A percentile compares a stretch with the other conserved stretches of the same genome.
Evolutionary conservation across 2,888 invertebrate genomes (phyloP).

Genomic region (Caenorhabditis sinica): DNA sequence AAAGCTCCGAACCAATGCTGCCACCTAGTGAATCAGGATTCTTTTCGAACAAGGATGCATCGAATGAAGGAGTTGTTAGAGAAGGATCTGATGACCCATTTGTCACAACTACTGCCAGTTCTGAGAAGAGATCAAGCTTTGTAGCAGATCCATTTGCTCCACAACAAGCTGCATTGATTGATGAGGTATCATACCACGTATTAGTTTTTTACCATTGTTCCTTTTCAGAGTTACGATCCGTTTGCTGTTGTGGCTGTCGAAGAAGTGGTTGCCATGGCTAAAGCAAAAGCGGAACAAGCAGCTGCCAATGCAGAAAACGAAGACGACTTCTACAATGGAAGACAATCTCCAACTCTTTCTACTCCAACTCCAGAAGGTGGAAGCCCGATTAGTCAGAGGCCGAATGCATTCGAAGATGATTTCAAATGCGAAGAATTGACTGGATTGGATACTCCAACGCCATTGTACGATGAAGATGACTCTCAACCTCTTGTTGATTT

Average conservation of each 20-base stretch:
- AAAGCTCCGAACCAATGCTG: conserved; percentile 75
- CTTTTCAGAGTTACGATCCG: conserved; percentile 81
- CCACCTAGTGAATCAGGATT: conserved; percentile 82
- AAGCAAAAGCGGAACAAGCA: conserved; percentile 78
- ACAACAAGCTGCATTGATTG: conserved; percentile 70
- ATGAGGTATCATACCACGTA: conserved; percentile 66
- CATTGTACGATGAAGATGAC: conserved; percentile 93
- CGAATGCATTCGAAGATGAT: conserved; percentile 82
- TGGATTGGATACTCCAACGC: conserved; percentile 75
- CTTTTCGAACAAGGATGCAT: conserved; percentile 73
- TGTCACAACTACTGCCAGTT: conserved; percentile 31
- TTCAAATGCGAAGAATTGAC: conserved; percentile 76
- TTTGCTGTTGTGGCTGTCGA: conserved; percentile 83
- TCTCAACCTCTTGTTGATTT: conserved; percentile 94
- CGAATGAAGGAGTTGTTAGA: conserved; percentile 43
- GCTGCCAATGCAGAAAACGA: conserved; percentile 73
- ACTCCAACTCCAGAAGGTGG: conserved; percentile 83
- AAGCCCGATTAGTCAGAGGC: conserved; percentile 79
- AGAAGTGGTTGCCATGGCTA: conserved; percentile 83
- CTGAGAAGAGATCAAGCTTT: conserved; percentile 44
- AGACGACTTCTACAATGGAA: conserved; percentile 74
- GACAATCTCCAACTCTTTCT: conserved; percentile 76
- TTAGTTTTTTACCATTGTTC: background rate
- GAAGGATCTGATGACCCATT: conserved; percentile 66
- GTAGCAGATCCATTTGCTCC: conserved; percentile 79